Base-by-base conservation (phyloP, 92 coral and sea anemone genomes). In the Meandrina meandrites region DNA sequence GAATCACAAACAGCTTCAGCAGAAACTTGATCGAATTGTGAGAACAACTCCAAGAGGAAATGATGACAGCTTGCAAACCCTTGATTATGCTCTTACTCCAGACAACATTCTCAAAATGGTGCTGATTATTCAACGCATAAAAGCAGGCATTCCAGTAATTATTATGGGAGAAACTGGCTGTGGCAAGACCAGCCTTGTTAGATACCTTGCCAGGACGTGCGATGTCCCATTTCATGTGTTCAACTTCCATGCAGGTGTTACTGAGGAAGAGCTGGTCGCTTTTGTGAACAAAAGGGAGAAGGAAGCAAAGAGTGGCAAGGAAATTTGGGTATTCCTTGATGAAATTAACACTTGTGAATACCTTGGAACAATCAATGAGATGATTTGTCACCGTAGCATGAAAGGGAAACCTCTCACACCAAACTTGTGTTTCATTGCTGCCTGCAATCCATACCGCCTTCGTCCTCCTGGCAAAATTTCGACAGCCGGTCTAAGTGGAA, bases 161-260 rank as follows among this genome's bases (percentile, higher is more conserved):
- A 84, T 97, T 10, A 97, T 97, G 99, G 99, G 99, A 1, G 99
- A 97, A 86, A 97, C 99, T 19, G 99, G 99, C 64, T 97, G 99
- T 84, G 99, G 99, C 1, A 97, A 97, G 82, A 97, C 99, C 3
- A 97, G 98, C 79, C 93, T 97, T 35, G 98, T 97, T 8, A 88
- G 97, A 34, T 97, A 97, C 90, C 90, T 97, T 48, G 99, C 99
- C 19, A 85, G 80, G 36, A 93, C 97, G 8, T 93, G 99, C 81
- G 91, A 88, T 10, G 90, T 91, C 62, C 92, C 92, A 15, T 97
- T 93, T 73, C 82, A 78, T 60, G 92, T 84, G 73, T 95, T 97
- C 88, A 95, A 94, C 76, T 91, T 95, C 53, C 99, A 97, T 82
- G 99, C 99, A 54, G 99, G 99, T 1, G 88, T 97, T 22, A 51